phyloP scores from a whole-genome alignment of 2,797 vertebrate species.

The Takifugu ocellatus region DNA sequence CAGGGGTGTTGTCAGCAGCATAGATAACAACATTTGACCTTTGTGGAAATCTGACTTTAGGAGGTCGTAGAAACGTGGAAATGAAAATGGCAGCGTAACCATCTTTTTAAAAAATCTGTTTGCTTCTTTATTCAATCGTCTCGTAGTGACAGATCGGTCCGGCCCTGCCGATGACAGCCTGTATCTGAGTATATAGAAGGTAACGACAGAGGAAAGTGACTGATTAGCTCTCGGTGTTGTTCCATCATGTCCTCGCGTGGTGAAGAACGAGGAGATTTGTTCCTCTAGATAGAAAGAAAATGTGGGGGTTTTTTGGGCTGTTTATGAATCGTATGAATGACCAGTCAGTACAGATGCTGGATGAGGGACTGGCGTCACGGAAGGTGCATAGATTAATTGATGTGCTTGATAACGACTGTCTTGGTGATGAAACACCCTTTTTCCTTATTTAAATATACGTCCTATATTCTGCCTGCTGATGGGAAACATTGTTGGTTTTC shows the following conservation, averaged over 20 bases:
- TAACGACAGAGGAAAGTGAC: constrained; percentile 71
- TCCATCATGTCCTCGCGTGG: constrained; percentile 61
- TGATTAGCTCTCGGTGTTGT: constrained; percentile 65
- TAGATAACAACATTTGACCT: constrained; percentile 58
- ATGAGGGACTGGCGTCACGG: constrained; percentile 13
- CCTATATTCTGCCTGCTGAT: constrained; percentile 32
- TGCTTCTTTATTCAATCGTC: constrained; percentile 64
- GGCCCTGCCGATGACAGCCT: constrained; percentile 41
- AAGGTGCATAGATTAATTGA: constrained; percentile 29
- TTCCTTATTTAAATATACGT: constrained; percentile 46
- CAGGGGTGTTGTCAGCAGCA: constrained; percentile 61
- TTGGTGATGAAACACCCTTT: constrained; percentile 28
- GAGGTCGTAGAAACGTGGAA: constrained; percentile 57
- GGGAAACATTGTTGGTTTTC: constrained; percentile 47
- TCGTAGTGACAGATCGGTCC: constrained; percentile 59
- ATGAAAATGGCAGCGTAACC: constrained; percentile 49
- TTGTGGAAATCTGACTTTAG: constrained; percentile 43
- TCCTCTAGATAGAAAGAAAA: constrained; percentile 27
- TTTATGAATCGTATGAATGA: constrained; percentile 21
- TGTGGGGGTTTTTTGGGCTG: constrained; percentile 37
- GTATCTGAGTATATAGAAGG: constrained; percentile 69
- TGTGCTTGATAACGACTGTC: constrained; percentile 2
- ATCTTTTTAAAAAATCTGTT: constrained; percentile 24
- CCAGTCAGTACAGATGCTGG: constrained; percentile 8
- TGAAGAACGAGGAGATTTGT: constrained; percentile 55